Evolutionary conservation across 2,888 invertebrate species (phyloP), one percentile per base, ranked within the genome.

Genomic region (Drosophila gaucha): DNA sequence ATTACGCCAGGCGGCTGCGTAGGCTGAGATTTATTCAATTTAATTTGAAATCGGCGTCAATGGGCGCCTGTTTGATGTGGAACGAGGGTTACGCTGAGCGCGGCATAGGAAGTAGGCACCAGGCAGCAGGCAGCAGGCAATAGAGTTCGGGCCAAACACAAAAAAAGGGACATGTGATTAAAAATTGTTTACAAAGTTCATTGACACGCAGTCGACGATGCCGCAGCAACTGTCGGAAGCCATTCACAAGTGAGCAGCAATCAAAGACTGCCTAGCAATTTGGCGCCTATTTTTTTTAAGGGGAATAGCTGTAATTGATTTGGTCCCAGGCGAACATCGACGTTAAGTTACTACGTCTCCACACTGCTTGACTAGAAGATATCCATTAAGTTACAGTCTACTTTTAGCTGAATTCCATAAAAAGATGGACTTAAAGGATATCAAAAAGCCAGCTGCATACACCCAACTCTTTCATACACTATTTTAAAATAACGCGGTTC

Each of bases 161-260:
- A n/a, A n/a, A n/a, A 18, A 46, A 70, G 55, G 49, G 74, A 76
- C 77, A 74, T 86, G 88, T 82, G 86, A 88, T 87, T 84, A 87
- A 84, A 85, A 87, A 87, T 84, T 87, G 88, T 86, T 84, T 87
- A 71, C 79, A 70, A 87, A 88, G 83, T 87, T 84, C 88, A 82
- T 85, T 86, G 83, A 87, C 83, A 86, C 67, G 39, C 22, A 28
- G 30, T 18, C 55, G n/a, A 59, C 38, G 52, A 4, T 24, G 14
- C 2, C 12, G 47, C 26, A 22, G 8, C 12, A 31, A 4, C 46
- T 41, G 41, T 46, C 63, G 70, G 75, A 72, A 72, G 72, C 72
- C 72, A 64, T 72, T 64, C 41, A 43, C 54, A 28, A 50, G 38
- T 50, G 39, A 46, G 30, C 41, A 28, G 71, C 73, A 70, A 75